Percentiles rank a stretch among this genome's conserved stretches.
These are phyloP conservation scores for Bos taurus DNA, from an alignment of 2,113 vertebrate species.

Conservation along the genomic window DNA sequence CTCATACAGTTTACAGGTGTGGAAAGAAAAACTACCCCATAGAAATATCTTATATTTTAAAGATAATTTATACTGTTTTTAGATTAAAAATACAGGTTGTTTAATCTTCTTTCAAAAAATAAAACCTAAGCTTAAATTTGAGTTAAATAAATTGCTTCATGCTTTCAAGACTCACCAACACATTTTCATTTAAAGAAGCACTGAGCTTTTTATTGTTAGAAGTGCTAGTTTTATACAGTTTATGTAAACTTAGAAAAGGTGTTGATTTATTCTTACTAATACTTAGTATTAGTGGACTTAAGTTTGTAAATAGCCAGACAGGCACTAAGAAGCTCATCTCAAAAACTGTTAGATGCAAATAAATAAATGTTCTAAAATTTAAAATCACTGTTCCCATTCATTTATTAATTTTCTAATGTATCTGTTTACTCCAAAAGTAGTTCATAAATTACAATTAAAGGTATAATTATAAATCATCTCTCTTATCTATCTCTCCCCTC, in stretches of 20 bases:
- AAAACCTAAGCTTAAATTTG: conserved; percentile 10
- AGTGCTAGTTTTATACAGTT: background rate
- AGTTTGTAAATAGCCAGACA: conserved; percentile 18
- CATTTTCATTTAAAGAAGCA: background rate
- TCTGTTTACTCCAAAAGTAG: conserved; percentile 31
- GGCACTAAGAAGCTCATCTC: background rate
- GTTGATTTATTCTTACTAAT: background rate
- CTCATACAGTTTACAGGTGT: background rate
- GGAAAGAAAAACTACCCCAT: background rate
- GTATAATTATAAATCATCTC: conserved; percentile 16
- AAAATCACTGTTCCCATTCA: background rate
- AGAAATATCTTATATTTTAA: background rate
- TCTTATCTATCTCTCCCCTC: background rate
- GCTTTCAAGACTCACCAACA: background rate
- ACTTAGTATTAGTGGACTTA: background rate
- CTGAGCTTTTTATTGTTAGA: background rate
- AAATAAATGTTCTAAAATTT: conserved; percentile 33
- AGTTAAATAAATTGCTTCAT: background rate
- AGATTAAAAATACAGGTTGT: background rate
- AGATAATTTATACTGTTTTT: background rate
- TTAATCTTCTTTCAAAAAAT: background rate
- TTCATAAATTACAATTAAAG: conserved; percentile 60
- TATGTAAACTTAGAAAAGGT: conserved; percentile 4
- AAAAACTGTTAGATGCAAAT: conserved; percentile 14
- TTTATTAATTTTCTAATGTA: background rate